These are phyloP conservation scores for Melipona bicolor DNA, from an alignment of 2,888 invertebrate species.

Conservation along the genomic window DNA sequence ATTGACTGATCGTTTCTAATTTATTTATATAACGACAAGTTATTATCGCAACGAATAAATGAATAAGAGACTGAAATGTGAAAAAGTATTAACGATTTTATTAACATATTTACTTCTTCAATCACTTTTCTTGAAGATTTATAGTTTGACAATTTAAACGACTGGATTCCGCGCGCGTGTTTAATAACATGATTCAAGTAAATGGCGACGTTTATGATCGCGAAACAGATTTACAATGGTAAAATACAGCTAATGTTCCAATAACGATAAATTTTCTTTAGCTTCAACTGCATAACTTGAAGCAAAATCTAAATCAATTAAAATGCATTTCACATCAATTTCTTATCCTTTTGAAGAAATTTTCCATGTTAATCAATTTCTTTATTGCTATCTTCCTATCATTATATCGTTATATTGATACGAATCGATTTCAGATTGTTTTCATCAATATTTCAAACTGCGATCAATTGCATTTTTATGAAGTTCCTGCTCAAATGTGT, in stretches of 20 bases:
- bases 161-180: not conserved
- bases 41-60: not conserved
- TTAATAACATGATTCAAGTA: no score
- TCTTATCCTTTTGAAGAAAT: no score
- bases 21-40: not conserved
- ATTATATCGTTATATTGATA: not conserved
- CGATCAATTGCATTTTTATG: not conserved
- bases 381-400: not conserved
- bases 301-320: no score
- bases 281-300: no score
- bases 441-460: not conserved
- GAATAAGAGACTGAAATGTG: not conserved
- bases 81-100: not conserved
- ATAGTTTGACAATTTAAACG: no score
- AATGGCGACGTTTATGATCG: conserved; percentile 23
- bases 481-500: not conserved
- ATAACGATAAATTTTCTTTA: no score
- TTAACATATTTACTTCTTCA: not conserved
- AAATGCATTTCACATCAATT: no score
- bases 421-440: not conserved
- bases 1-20: not conserved
- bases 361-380: not conserved
- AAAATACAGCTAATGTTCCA: not conserved
- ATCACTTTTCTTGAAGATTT: not conserved
- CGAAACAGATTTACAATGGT: conserved; percentile 12